phyloP scores from a whole-genome alignment of 2,113 vertebrate genomes.

The Heterotilapia buettikoferi region DNA sequence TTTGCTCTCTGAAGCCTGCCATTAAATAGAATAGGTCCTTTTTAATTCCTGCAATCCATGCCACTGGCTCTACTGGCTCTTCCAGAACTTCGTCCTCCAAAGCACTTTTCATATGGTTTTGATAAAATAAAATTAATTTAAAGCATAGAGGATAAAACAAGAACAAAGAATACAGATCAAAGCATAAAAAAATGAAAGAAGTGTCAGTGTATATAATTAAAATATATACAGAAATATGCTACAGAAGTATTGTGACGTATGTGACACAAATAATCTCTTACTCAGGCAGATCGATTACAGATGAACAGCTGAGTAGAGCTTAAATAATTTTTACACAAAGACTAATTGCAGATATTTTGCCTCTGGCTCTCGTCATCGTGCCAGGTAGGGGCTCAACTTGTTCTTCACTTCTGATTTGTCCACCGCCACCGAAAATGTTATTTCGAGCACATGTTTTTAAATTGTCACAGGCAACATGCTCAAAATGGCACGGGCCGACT shows the following conservation, averaged over 20 bases:
- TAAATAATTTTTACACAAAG: constrained; percentile 35
- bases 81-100: neutral
- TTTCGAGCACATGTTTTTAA: neutral
- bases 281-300: constrained; percentile 12
- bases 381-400: constrained; percentile 5
- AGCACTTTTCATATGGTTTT: neutral
- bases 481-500: neutral
- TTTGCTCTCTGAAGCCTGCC: neutral
- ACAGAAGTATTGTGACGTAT: neutral
- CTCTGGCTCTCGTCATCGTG: neutral
- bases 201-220: neutral
- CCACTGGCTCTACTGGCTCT: neutral
- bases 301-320: constrained; percentile 13
- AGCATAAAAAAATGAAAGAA: neutral
- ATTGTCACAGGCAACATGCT: neutral
- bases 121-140: neutral
- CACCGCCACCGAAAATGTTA: neutral
- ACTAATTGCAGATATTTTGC: constrained; percentile 53
- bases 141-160: neutral
- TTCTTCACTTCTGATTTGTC: neutral
- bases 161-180: neutral
- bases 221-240: neutral
- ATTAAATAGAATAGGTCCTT: neutral
- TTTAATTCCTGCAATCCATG: neutral
- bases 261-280: constrained; percentile 9